A percentile compares a stretch with the other conserved stretches of the same genome.
phyloP scores from a whole-genome alignment of 2,888 invertebrate genomes.

The Eilema caniola region DNA sequence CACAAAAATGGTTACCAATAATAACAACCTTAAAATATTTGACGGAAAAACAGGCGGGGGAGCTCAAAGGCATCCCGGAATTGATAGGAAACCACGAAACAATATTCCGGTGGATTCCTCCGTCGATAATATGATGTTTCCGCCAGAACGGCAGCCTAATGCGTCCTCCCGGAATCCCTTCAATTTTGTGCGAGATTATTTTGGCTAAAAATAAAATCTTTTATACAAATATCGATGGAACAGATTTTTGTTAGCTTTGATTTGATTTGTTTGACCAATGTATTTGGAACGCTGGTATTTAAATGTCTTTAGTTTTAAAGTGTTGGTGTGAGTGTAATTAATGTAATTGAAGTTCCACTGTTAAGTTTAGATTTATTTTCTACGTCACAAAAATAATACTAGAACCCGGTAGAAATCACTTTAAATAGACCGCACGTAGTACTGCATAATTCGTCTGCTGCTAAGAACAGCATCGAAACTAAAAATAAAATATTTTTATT shows the following conservation, averaged over 20 bases:
- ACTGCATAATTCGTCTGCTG: too few species aligned
- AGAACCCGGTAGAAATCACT: too few species aligned
- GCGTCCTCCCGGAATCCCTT: slow-evolving; percentile 22
- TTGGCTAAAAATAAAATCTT: slow-evolving; percentile 55
- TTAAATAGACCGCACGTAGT: too few species aligned
- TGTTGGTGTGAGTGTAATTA: background rate
- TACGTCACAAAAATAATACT: too few species aligned
- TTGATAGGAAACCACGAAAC: slow-evolving; percentile 73
- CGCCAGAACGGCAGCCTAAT: slow-evolving; percentile 49
- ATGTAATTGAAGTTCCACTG: too few species aligned
- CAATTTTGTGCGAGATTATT: slow-evolving; percentile 58
- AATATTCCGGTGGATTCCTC: slow-evolving; percentile 69
- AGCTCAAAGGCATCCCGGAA: slow-evolving; percentile 57
- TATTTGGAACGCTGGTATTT: background rate
- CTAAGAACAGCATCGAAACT: too few species aligned
- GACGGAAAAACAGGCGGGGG: slow-evolving; percentile 46
- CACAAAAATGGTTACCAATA: slow-evolving; percentile 50
- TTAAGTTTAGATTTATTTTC: too few species aligned
- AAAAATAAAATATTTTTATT: too few species aligned
- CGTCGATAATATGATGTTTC: slow-evolving; percentile 76
- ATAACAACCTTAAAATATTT: slow-evolving; percentile 56
- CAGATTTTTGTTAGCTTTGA: slow-evolving; percentile 38
- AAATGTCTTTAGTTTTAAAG: background rate
- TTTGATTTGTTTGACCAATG: slow-evolving; percentile 24
- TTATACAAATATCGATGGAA: slow-evolving; percentile 47